Evolutionary conservation across 2,888 invertebrate species (phyloP).

Genomic region (Macrophya alboannulata): DNA sequence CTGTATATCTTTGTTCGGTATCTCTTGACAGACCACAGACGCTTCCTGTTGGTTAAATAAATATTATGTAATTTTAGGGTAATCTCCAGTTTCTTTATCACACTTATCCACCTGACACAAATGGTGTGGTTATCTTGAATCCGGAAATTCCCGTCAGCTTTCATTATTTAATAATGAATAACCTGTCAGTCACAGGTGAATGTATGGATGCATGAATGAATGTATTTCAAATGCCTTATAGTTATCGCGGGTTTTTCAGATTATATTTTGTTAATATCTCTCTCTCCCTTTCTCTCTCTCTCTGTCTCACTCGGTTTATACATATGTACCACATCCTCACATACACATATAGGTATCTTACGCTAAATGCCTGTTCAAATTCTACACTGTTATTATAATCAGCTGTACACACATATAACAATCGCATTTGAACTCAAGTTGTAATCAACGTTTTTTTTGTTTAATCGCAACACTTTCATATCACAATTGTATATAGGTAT

Average conservation of each 20-base stretch:
- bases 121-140: background rate
- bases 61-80: background rate
- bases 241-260: slow-evolving; percentile 11
- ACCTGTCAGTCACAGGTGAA: background rate
- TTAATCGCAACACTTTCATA: background rate
- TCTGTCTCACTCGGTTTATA: background rate
- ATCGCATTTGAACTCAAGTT: background rate
- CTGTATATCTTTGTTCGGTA: background rate
- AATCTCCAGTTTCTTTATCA: background rate
- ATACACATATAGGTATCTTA: background rate
- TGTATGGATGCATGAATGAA: no score
- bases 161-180: background rate
- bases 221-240: background rate
- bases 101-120: background rate
- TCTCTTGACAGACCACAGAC: background rate
- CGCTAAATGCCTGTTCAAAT: background rate
- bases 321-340: background rate
- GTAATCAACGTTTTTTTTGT: background rate
- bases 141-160: background rate
- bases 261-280: no score
- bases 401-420: background rate
- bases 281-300: background rate
- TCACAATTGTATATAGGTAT: background rate
- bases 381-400: background rate
- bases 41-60: background rate